Base-by-base conservation (phyloP, 2,113 vertebrate genomes). In the Narcine bancroftii region DNA sequence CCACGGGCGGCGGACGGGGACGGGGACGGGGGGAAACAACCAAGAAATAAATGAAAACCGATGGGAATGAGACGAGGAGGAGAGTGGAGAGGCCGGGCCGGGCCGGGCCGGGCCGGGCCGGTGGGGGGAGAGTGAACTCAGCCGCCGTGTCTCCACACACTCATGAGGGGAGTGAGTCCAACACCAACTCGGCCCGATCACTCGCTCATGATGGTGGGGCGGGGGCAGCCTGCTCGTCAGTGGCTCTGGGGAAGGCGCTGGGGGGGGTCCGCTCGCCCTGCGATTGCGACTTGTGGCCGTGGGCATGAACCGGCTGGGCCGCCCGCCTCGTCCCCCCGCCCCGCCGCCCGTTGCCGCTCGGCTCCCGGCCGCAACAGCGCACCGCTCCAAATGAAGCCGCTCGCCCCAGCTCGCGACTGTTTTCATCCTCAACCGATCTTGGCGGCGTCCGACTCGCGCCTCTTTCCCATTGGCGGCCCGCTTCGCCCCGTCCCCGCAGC, bases 361-460 rank as follows among this genome's bases (percentile, higher is more conserved):
- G 24, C 77, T 36, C 33, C 53, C 15, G 17, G 15, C 81, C 81
- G 15, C n/a, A 6, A 15, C 81, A 15, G 1, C 81, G 81, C 33
- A 21, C 50, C 81, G 36, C 15, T 56, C 29, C 60, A 87, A 87
- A 87, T 87, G 81, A 87, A 87, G 81, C 81, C 53, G 53, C 81
- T 56, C 56, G 0, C 81, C 33, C 13, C 33, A 5, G 50, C 85
- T 91, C 87, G 60, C 85, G 39, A 91, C 87, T 91, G 87, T 91
- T 91, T 91, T 91, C 87, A 91, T 91, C 87, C 87, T 91, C 87
- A 91, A 91, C 87, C 87, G 87, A 91, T 91, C 87, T 91, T 91
- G 87, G 87, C 87, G 87, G 87, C 33, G 87, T 69, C 63, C 87
- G 87, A 65, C 60, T 69, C 87, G 11, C 87, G 87, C 87, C 24